Conservation (phyloP, 2,888 invertebrate genomes). For the Parapristionchus giblindavisi region DNA sequence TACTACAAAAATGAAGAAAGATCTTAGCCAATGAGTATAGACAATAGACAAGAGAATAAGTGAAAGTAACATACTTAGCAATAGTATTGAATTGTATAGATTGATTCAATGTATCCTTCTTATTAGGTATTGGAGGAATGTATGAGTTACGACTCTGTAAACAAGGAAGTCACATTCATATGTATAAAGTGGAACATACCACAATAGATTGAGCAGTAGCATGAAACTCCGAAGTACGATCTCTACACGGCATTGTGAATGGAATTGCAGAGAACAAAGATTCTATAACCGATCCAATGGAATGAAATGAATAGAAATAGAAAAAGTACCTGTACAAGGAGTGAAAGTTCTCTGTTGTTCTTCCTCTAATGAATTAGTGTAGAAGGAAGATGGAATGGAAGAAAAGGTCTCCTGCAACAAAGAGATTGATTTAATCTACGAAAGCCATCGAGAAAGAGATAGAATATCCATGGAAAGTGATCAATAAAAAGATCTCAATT, state of each 20-base stretch:
- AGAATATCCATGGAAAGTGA: constrained; percentile 10
- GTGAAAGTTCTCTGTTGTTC: constrained; percentile 24
- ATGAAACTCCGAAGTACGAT: constrained; percentile 67
- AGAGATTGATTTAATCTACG: too few relatives aligned
- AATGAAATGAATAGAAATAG: neutral
- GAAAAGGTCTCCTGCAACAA: constrained; percentile 37
- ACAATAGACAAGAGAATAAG: neutral
- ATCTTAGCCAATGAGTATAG: neutral
- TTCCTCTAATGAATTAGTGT: neutral
- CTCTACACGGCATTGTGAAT: constrained; percentile 67
- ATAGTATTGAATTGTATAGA: constrained; percentile 68
- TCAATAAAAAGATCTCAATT: constrained; percentile 18
- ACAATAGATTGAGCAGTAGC: constrained; percentile 67
- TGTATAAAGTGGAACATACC: constrained; percentile 42
- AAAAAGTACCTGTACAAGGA: neutral
- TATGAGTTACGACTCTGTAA: constrained; percentile 35
- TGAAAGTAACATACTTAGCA: constrained; percentile 55
- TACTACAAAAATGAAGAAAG: too few relatives aligned
- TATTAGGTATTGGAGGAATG: constrained; percentile 45
- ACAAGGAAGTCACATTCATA: neutral
- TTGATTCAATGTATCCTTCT: constrained; percentile 58
- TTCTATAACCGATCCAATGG: neutral
- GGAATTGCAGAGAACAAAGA: constrained; percentile 35
- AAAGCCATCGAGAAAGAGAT: too few relatives aligned
- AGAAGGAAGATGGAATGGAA: constrained; percentile 28